These are phyloP conservation scores for Aphelenchoides fujianensis DNA, from an alignment of 1,140 invertebrate genomes.

Conservation along the genomic window DNA sequence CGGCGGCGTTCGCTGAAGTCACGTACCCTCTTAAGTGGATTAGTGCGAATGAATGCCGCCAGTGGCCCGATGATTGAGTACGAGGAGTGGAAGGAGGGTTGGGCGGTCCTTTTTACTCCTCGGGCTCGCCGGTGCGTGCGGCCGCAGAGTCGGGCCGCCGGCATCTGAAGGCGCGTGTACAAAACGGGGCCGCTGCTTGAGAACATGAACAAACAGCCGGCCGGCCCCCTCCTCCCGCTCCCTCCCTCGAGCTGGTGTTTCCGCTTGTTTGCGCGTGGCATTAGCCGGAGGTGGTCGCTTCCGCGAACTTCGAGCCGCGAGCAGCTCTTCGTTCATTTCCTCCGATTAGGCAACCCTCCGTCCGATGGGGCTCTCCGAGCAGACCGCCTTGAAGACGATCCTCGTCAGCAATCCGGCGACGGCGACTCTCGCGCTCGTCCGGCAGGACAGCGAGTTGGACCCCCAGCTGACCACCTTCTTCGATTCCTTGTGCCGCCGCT, in stretches of 20 bases:
- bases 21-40: no score
- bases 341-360: background rate
- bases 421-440: conserved; percentile 5
- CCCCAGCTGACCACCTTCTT: background rate
- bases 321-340: background rate
- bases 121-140: no score
- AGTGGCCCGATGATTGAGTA: no score
- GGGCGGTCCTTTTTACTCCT: no score
- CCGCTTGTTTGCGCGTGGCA: background rate
- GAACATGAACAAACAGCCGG: background rate
- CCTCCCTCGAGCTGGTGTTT: no score
- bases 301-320: background rate
- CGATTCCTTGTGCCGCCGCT: background rate
- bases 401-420: conserved; percentile 7
- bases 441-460: background rate
- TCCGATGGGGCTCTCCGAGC: background rate
- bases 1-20: no score
- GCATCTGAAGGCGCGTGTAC: no score
- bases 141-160: no score
- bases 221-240: background rate
- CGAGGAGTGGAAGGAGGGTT: no score
- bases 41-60: no score
- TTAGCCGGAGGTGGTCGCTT: background rate
- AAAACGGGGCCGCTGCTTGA: conserved; percentile 3
- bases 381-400: conserved; percentile 4